phyloP scores from a whole-genome alignment of 2,113 vertebrate genomes.

The Telmatochromis bifrenatus region DNA sequence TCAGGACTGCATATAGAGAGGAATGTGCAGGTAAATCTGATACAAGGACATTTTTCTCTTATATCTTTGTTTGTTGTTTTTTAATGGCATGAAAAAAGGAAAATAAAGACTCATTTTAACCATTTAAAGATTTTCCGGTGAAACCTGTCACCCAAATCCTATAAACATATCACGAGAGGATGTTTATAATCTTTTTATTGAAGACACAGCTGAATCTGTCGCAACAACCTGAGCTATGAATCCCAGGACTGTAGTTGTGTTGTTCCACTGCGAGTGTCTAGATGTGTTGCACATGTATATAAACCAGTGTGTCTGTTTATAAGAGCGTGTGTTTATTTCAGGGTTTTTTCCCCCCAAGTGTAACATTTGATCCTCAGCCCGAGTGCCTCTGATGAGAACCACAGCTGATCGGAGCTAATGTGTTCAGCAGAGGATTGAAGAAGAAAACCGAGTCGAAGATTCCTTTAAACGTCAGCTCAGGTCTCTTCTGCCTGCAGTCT shows the following conservation, averaged over 20 bases:
- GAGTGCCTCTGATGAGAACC: constrained; percentile 54
- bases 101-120: not conserved
- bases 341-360: not conserved
- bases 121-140: not conserved
- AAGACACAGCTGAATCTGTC: not conserved
- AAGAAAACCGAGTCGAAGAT: constrained; percentile 24
- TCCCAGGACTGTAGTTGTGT: not conserved
- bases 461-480: constrained; percentile 13
- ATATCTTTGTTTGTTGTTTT: not conserved
- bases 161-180: not conserved
- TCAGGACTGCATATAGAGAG: not conserved
- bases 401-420: constrained; percentile 59
- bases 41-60: not conserved
- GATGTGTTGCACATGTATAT: not conserved
- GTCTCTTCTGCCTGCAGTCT: not conserved
- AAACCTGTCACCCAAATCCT: not conserved
- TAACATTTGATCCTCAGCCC: constrained; percentile 33
- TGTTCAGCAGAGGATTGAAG: constrained; percentile 46
- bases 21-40: not conserved
- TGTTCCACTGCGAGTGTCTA: not conserved
- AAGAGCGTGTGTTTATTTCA: not conserved
- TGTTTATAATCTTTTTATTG: not conserved
- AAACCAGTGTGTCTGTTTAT: not conserved
- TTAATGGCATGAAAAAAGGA: not conserved
- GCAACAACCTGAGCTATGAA: not conserved